Evolutionary conservation across 2,113 vertebrate genomes (phyloP).

Genomic region (Octodon degus): DNA sequence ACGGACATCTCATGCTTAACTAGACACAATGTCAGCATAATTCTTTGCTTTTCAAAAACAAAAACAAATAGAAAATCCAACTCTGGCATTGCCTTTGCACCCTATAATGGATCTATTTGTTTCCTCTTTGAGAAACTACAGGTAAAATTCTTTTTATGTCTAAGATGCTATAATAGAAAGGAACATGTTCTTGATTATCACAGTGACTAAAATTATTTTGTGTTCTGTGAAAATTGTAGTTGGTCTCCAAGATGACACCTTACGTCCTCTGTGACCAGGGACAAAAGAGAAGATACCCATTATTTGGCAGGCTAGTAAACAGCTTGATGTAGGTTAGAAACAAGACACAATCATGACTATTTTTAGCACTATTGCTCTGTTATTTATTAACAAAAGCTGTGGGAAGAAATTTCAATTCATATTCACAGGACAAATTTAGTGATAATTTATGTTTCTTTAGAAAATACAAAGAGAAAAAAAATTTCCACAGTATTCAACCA

Average conservation of each 20-base stretch:
- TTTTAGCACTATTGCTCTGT: slow-evolving; percentile 10
- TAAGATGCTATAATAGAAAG: background rate
- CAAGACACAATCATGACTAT: background rate
- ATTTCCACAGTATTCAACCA: slow-evolving; percentile 47
- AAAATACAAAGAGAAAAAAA: slow-evolving; percentile 62
- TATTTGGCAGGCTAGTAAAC: background rate
- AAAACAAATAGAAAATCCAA: background rate
- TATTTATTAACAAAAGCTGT: slow-evolving; percentile 64
- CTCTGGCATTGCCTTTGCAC: background rate
- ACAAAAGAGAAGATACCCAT: background rate
- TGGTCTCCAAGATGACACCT: background rate
- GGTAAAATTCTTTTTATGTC: slow-evolving; percentile 30
- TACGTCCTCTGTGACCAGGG: background rate
- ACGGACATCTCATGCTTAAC: background rate
- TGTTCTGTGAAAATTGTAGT: background rate
- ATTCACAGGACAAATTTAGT: slow-evolving; percentile 66
- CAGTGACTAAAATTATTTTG: background rate
- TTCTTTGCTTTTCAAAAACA: background rate
- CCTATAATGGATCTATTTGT: background rate
- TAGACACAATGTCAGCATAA: background rate
- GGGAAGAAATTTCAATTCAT: slow-evolving; percentile 42
- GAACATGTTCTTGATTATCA: background rate
- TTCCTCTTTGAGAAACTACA: background rate
- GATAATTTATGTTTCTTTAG: slow-evolving; percentile 68
- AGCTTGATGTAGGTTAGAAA: slow-evolving; percentile 22